These are phyloP conservation scores for Caenorhabditis angaria DNA, from an alignment of 2,888 invertebrate genomes.

Conservation along the genomic window DNA sequence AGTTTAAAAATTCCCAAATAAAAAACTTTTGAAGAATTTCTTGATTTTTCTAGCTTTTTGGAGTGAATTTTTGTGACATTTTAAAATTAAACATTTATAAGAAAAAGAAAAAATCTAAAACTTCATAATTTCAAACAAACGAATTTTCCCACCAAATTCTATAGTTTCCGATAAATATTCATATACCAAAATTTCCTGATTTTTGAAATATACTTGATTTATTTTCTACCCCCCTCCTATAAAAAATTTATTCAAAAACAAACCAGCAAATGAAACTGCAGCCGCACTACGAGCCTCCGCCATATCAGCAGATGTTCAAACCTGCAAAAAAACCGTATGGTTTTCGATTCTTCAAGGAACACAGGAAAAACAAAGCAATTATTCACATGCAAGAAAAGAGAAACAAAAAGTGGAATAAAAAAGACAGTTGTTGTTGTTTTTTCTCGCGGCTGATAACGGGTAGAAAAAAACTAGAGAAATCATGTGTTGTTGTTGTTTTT, in stretches of 20 bases:
- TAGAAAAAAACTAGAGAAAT: too few species aligned
- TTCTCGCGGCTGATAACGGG: background rate
- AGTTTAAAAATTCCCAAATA: too few species aligned
- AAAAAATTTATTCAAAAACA: slow-evolving; percentile 5
- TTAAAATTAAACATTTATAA: too few species aligned
- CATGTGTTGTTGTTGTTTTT: too few species aligned
- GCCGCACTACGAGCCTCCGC: slow-evolving; percentile 71
- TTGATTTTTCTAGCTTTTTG: too few species aligned
- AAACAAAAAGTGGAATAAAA: background rate
- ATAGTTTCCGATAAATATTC: background rate
- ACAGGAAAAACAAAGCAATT: slow-evolving; percentile 1
- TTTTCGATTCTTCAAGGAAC: background rate
- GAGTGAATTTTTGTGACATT: too few species aligned
- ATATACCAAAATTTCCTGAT: background rate
- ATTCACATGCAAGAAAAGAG: background rate
- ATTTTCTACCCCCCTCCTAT: background rate
- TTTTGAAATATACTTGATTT: background rate
- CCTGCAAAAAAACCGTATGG: background rate
- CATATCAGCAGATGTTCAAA: slow-evolving; percentile 42
- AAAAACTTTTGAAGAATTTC: too few species aligned
- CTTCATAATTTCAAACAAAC: too few species aligned
- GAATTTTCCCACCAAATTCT: background rate
- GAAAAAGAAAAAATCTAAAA: too few species aligned
- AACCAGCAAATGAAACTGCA: slow-evolving; percentile 60
- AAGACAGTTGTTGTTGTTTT: slow-evolving; percentile 6